A percentile compares a stretch with the other conserved stretches of the same genome.
These are phyloP conservation scores for Phrynocephalus guinanensis DNA, from an alignment of 2,797 vertebrate species.

Conservation along the genomic window DNA sequence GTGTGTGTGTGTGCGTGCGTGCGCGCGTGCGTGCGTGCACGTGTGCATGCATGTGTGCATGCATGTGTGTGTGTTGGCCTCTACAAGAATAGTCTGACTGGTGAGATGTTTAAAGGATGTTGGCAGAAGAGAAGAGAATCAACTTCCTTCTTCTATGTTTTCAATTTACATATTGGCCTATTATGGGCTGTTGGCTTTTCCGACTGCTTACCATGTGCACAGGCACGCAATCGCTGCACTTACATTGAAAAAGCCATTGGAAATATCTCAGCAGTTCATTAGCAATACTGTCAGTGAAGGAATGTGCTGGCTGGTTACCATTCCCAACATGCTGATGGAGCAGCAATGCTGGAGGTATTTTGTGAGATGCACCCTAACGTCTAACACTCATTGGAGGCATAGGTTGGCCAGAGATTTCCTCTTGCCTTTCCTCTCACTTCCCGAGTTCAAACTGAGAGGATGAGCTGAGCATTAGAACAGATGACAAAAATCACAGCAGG, in stretches of 20 bases:
- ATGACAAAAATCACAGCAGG: too few species aligned
- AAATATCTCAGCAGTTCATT: background rate
- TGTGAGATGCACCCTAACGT: background rate
- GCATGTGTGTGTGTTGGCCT: background rate
- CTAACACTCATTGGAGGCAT: background rate
- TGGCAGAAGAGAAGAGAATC: background rate
- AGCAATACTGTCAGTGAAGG: background rate
- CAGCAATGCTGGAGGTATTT: background rate
- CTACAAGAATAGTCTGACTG: background rate
- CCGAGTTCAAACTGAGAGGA: fast-evolving
- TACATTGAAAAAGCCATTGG: background rate
- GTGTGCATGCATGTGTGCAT: too few species aligned
- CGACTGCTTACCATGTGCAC: background rate
- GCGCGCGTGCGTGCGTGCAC: too few species aligned
- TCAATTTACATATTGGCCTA: background rate
- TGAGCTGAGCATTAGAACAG: too few species aligned
- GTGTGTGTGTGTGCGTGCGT: too few species aligned
- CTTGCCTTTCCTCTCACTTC: too few species aligned
- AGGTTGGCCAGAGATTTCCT: background rate
- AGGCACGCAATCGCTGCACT: fast-evolving
- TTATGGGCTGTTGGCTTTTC: background rate
- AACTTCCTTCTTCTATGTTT: background rate
- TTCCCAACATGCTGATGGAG: background rate
- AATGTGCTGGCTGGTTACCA: background rate
- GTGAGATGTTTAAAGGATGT: background rate